A percentile compares a stretch with the other conserved stretches of the same genome.
Evolutionary conservation across 2,888 invertebrate genomes (phyloP).

Genomic region (Tricholauxania praeusta): DNA sequence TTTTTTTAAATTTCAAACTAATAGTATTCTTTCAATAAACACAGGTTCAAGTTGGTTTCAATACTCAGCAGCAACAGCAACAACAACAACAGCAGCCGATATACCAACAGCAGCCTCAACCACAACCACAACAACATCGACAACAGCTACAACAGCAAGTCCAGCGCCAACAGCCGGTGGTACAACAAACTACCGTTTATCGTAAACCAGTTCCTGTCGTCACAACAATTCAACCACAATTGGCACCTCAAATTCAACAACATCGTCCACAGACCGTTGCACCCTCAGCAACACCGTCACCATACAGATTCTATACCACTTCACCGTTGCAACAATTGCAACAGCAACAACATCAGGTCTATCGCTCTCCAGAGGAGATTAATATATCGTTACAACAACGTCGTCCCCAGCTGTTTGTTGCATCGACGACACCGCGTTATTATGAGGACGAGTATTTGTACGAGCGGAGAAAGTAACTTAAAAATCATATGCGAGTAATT

Average conservation of each 20-base stretch:
- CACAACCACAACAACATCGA: conserved; percentile 52
- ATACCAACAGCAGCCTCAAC: conserved; percentile 50
- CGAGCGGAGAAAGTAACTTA: conserved; percentile 63
- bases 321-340: conserved; percentile 61
- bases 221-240: conserved; percentile 61
- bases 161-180: conserved; percentile 43
- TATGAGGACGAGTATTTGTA: conserved; percentile 67
- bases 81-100: conserved; percentile 56
- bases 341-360: conserved; percentile 76
- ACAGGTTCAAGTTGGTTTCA: conserved; percentile 62
- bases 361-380: conserved; percentile 87
- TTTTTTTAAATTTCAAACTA: background rate
- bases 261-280: conserved; percentile 57
- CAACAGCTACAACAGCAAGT: conserved; percentile 55
- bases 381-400: conserved; percentile 88
- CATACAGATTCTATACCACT: conserved; percentile 67
- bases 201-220: conserved; percentile 59
- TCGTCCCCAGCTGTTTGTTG: conserved; percentile 72
- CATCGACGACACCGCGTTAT: conserved; percentile 66
- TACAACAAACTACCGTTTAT: conserved; percentile 57
- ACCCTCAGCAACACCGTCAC: conserved; percentile 65
- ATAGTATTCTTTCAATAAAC: conserved; percentile 2
- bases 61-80: conserved; percentile 58
- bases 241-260: conserved; percentile 56
- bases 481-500: background rate